Conservation (phyloP, 2,113 vertebrate genomes). For the Calypte anna region DNA sequence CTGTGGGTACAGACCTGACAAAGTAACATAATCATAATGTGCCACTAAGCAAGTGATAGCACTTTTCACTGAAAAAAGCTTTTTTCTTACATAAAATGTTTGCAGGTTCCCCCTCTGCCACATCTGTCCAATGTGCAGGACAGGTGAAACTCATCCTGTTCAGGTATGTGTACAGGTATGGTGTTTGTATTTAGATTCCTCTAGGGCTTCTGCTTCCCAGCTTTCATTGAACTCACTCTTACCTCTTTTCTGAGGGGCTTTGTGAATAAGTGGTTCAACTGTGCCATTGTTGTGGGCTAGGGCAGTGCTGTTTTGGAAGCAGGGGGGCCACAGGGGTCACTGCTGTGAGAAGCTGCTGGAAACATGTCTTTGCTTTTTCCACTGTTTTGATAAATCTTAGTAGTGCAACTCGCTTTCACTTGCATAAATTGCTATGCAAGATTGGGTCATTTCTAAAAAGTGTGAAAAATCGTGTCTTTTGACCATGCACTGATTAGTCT, state of each 20-base stretch:
- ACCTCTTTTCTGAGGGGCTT: not conserved
- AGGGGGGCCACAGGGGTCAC: no score
- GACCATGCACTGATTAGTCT: not conserved
- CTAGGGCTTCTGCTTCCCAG: not conserved
- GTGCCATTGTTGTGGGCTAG: not conserved
- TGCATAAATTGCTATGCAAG: not conserved
- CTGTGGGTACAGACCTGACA: not conserved
- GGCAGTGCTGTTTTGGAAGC: not conserved
- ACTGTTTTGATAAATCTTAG: not conserved
- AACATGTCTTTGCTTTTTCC: not conserved
- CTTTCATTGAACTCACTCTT: not conserved
- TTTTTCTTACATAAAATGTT: not conserved
- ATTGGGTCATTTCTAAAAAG: not conserved
- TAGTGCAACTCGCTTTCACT: not conserved
- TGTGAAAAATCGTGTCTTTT: not conserved
- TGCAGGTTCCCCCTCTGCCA: not conserved
- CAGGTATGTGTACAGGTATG: not conserved
- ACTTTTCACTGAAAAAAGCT: not conserved
- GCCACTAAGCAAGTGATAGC: not conserved
- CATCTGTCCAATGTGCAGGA: not conserved
- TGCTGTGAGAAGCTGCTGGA: no score
- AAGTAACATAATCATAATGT: rapidly evolving
- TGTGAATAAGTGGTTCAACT: not conserved
- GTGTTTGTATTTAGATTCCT: not conserved
- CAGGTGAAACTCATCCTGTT: not conserved